phyloP scores from a whole-genome alignment of 2,113 vertebrate genomes.

The Gobius niger region DNA sequence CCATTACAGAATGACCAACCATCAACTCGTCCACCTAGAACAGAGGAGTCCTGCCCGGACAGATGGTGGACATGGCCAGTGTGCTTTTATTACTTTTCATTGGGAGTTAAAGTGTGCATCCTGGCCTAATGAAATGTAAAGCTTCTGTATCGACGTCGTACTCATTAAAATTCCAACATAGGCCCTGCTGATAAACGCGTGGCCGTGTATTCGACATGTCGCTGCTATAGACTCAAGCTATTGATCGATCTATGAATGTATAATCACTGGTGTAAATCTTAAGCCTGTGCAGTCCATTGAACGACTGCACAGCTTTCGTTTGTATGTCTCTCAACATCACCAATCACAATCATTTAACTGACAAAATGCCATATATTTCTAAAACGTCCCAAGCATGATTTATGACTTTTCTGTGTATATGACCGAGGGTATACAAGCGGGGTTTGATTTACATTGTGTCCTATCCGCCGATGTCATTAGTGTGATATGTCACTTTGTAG shows the following conservation, averaged over 20 bases:
- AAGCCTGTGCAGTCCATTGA: conserved; percentile 38
- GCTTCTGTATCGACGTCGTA: conserved; percentile 60
- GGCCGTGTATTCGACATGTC: conserved; percentile 36
- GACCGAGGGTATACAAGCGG: conserved; percentile 1
- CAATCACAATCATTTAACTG: conserved; percentile 10
- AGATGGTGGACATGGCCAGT: conserved; percentile 43
- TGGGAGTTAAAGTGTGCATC: conserved; percentile 68
- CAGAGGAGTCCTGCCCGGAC: conserved; percentile 9
- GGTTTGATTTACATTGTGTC: conserved; percentile 13
- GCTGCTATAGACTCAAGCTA: conserved; percentile 56
- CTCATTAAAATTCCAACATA: conserved; percentile 61
- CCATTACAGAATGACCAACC: background rate
- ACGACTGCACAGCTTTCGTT: conserved; percentile 7
- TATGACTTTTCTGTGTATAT: background rate
- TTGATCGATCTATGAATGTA: conserved; percentile 76
- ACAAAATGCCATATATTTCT: conserved; percentile 4
- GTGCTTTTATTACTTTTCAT: conserved; percentile 70
- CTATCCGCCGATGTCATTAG: background rate
- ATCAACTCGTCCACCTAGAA: background rate
- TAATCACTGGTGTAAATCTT: conserved; percentile 71
- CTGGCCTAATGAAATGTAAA: conserved; percentile 73
- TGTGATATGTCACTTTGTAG: background rate
- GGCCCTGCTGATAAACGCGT: conserved; percentile 39
- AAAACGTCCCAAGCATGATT: background rate
- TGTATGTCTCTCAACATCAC: conserved; percentile 5